Evolutionary conservation across 2,888 invertebrate species (phyloP).

Genomic region (Orthonychiurus folsomi): DNA sequence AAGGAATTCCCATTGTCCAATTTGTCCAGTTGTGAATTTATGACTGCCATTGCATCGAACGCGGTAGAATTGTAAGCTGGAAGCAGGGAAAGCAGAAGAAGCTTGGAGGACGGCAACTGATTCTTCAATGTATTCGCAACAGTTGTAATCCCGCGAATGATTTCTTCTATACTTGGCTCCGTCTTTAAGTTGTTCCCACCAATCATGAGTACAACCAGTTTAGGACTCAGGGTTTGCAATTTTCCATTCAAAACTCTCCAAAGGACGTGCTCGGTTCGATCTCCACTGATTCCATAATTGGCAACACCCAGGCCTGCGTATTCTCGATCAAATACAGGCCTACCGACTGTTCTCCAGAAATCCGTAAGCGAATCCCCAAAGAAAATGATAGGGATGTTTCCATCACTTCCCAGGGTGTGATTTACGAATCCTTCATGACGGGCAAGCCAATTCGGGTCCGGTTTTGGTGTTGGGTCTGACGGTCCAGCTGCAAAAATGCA

Average conservation of each 20-base stretch:
- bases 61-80: slow-evolving; percentile 9
- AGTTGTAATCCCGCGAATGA: slow-evolving; percentile 12
- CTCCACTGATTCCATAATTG: slow-evolving; percentile 20
- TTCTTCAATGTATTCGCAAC: slow-evolving; percentile 12
- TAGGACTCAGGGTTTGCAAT: slow-evolving; percentile 9
- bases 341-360: slow-evolving; percentile 15
- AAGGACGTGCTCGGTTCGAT: slow-evolving; percentile 16
- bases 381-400: slow-evolving; percentile 18
- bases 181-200: not conserved
- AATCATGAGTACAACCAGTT: slow-evolving; percentile 3
- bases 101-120: slow-evolving; percentile 21
- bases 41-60: slow-evolving; percentile 11
- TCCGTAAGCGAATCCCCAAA: slow-evolving; percentile 20
- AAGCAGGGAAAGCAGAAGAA: slow-evolving; percentile 23
- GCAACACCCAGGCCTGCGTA: slow-evolving; percentile 15
- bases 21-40: slow-evolving; percentile 18
- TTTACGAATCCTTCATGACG: slow-evolving; percentile 11
- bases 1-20: slow-evolving; percentile 27
- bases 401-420: slow-evolving; percentile 8
- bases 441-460: slow-evolving; percentile 10
- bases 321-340: slow-evolving; percentile 6
- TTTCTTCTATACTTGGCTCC: slow-evolving; percentile 3
- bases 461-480: slow-evolving; percentile 10
- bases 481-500: slow-evolving; percentile 10
- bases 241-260: slow-evolving; percentile 14